Conservation (phyloP, 1,140 invertebrate species). For the Ganaspis sp. region DNA sequence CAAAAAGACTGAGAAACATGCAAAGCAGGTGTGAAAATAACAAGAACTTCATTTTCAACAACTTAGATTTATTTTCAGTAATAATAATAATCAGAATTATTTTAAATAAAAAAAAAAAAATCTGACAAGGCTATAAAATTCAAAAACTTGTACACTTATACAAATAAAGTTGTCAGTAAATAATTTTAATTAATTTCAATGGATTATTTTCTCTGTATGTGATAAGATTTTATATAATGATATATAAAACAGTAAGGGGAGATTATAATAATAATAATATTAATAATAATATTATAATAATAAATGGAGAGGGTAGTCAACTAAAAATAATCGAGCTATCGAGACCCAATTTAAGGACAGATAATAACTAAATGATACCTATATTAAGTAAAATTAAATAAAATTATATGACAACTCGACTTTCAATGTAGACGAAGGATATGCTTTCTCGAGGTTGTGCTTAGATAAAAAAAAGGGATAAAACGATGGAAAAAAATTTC, state of each 20-base stretch:
- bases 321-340: slow-evolving; percentile 18
- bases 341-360: slow-evolving; percentile 20
- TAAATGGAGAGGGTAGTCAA: neutral
- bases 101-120: slow-evolving; percentile 15
- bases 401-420: neutral
- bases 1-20: slow-evolving; percentile 15
- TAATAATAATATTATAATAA: too few species aligned
- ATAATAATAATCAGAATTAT: slow-evolving; percentile 2
- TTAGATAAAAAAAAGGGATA: slow-evolving; percentile 11
- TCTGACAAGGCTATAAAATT: neutral
- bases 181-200: neutral
- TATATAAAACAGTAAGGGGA: neutral
- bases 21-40: neutral
- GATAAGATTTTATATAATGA: slow-evolving; percentile 4
- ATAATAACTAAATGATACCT: slow-evolving; percentile 15
- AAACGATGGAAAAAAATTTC: slow-evolving; percentile 34
- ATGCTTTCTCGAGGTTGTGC: slow-evolving; percentile 31
- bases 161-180: slow-evolving; percentile 4
- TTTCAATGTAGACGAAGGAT: slow-evolving; percentile 6
- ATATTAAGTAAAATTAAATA: slow-evolving; percentile 17
- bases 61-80: slow-evolving; percentile 11
- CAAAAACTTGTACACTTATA: slow-evolving; percentile 5
- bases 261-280: slow-evolving; percentile 13
- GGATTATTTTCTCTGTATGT: slow-evolving; percentile 9
- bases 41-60: neutral